A percentile compares a stretch with the other conserved stretches of the same genome.
Evolutionary conservation across 2,888 invertebrate genomes (phyloP).

Genomic region (Andrena flavipes): DNA sequence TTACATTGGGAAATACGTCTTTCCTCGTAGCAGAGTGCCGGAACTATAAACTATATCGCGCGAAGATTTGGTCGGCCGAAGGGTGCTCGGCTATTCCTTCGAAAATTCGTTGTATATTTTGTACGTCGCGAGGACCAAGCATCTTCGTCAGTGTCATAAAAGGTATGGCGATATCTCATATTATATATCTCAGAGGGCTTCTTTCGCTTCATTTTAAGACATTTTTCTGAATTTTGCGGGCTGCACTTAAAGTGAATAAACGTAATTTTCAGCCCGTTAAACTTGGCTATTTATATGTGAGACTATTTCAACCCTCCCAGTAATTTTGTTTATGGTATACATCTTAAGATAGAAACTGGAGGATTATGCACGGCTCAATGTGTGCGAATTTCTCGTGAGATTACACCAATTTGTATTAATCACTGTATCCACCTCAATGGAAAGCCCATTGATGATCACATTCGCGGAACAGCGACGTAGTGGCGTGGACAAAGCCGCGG

Average conservation of each 20-base stretch:
- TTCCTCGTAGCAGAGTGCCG: slow-evolving; percentile 16
- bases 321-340: neutral
- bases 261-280: neutral
- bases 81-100: neutral
- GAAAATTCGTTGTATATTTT: neutral
- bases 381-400: neutral
- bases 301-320: neutral
- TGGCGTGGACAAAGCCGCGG: neutral
- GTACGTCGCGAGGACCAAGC: neutral
- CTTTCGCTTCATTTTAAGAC: neutral
- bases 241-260: neutral
- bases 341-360: neutral
- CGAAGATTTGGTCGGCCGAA: neutral
- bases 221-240: neutral
- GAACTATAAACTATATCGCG: neutral
- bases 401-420: neutral
- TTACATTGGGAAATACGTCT: slow-evolving; percentile 6
- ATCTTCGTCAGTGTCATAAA: neutral
- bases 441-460: neutral
- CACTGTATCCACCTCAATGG: neutral
- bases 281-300: neutral
- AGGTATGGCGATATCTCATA: slow-evolving; percentile 23
- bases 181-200: neutral
- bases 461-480: neutral
- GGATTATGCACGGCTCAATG: neutral